These are phyloP conservation scores for Erebia epiphron DNA, from an alignment of 2,888 invertebrate species.

Conservation along the genomic window DNA sequence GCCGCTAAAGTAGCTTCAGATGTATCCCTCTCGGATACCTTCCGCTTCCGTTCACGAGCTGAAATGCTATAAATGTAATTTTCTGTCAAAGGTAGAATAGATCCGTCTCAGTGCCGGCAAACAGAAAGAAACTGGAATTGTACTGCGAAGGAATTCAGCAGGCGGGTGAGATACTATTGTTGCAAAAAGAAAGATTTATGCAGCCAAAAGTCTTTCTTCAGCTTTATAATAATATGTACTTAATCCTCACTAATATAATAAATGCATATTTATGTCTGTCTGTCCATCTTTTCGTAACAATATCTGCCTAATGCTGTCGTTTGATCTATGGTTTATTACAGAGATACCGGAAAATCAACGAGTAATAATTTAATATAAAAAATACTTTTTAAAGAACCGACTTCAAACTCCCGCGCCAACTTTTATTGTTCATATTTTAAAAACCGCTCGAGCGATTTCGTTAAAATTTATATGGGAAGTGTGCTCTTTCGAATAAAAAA, in stretches of 20 bases:
- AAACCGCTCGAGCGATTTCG: no score
- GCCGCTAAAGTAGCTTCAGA: constrained; percentile 21
- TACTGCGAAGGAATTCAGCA: constrained; percentile 18
- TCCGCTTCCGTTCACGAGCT: constrained; percentile 22
- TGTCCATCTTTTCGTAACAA: no score
- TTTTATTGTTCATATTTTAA: no score
- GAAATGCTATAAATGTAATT: constrained; percentile 25
- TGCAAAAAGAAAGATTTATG: background rate
- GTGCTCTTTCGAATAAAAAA: no score
- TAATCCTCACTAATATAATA: background rate
- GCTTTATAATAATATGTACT: background rate
- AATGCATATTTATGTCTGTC: no score
- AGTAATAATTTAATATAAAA: no score
- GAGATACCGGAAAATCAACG: no score
- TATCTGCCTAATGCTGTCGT: no score
- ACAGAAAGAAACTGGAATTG: constrained; percentile 21
- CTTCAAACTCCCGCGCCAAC: no score
- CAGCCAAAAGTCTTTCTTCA: background rate
- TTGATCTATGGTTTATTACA: no score
- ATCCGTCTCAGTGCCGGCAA: constrained; percentile 19
- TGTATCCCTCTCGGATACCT: constrained; percentile 16
- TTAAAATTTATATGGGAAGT: no score
- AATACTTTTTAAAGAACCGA: no score
- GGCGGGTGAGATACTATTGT: background rate
- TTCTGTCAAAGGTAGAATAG: constrained; percentile 22